Evolutionary conservation across 2,797 vertebrate genomes (phyloP), one percentile per base, ranked within the genome.

Genomic region (Dromococcyx pavoninus): DNA sequence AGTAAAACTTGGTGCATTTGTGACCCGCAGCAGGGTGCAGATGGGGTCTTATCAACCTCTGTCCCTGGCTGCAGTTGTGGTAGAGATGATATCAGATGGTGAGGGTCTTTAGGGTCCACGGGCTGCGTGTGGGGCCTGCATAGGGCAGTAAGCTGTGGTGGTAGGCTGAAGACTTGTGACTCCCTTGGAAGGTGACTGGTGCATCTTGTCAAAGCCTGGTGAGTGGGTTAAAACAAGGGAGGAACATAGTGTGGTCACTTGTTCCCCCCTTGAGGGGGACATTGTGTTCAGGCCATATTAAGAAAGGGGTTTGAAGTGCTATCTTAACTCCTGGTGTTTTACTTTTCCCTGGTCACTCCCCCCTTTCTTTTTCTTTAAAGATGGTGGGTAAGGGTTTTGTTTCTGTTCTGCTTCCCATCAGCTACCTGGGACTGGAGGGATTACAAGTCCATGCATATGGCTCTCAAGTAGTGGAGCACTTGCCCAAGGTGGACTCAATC

Each of bases 101-200:
- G 33, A 48, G 10, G 23, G 10, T 58, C 5, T 62, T 35, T 24
- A 10, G 23, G 8, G 10, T 41, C 9, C 25, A 2, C 3, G 13
- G 3, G 13, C 1, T 60, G 11, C 1, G 4, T 4, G 5, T 33
- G 30, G 25, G 11, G 7, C 0, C 6, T 25, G 6, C 12, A 7
- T 1, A 33, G 11, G 4, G 15, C 5, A 61, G 7, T 5, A 22
- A 65, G 51, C 5, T 62, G 18, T 44, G 30, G 13, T 50, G 8
- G 8, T 5, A 33, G 23, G 10, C 28, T 48, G 22, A 65, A 32
- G 16, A 43, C 10, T 41, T 15, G 22, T 23, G 37, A 21, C 3
- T 32, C 4, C 6, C 7, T 69, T 62, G 33, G 11, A n/a, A 7
- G 5, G 3, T 19, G 33, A 19, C 10, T 28, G 22, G 4, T 33